Percentiles rank a stretch among this genome's conserved stretches.
These are phyloP conservation scores for Alectura lathami DNA, from an alignment of 2,113 vertebrate species.

Conservation along the genomic window DNA sequence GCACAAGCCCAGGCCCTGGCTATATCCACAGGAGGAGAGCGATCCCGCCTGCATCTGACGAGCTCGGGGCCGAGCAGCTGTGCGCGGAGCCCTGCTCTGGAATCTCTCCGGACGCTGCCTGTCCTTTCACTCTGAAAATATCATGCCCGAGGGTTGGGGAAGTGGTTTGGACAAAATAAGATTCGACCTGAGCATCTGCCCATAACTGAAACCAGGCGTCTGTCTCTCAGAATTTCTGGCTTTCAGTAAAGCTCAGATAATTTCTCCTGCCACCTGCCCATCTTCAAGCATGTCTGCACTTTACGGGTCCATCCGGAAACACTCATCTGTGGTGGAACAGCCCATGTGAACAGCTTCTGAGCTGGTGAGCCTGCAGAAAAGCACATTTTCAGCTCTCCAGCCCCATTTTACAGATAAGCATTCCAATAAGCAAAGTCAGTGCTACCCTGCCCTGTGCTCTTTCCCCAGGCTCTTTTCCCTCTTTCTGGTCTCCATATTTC, in stretches of 20 bases:
- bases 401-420: not conserved
- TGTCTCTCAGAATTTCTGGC: constrained; percentile 18
- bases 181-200: constrained; percentile 57
- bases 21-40: not conserved
- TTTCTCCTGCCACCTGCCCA: constrained; percentile 46
- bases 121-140: constrained; percentile 61
- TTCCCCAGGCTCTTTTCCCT: not conserved
- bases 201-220: constrained; percentile 42
- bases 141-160: constrained; percentile 13
- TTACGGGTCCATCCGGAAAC: not conserved
- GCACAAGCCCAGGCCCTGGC: not conserved
- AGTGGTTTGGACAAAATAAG: constrained; percentile 65
- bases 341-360: not conserved
- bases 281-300: not conserved
- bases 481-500: not conserved
- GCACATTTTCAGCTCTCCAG: not conserved
- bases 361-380: not conserved
- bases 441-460: not conserved
- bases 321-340: not conserved
- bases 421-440: not conserved
- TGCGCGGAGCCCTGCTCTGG: constrained; percentile 24
- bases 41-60: not conserved
- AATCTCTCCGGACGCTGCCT: constrained; percentile 52
- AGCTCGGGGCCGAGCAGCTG: constrained; percentile 48
- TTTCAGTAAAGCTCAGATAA: constrained; percentile 48